Conservation (phyloP, 2,888 invertebrate genomes). For the Mythimna impura region DNA sequence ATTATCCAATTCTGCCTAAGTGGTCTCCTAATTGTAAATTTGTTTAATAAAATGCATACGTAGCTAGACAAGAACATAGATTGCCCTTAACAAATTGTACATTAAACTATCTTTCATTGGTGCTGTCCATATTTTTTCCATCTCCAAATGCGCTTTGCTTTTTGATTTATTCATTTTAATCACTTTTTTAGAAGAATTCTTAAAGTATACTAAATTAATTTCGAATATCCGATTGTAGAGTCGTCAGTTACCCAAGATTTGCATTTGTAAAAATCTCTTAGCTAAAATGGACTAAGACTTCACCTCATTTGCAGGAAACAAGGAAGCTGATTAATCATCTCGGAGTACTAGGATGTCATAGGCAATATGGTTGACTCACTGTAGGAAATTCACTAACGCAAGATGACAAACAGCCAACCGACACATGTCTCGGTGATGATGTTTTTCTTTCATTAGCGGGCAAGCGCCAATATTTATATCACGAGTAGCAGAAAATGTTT, state of each 20-base stretch:
- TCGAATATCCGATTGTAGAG: background rate
- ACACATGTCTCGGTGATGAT: constrained; percentile 28
- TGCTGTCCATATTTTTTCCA: background rate
- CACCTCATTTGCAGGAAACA: constrained; percentile 10
- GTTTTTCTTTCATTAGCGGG: constrained; percentile 48
- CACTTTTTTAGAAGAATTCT: background rate
- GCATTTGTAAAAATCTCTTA: too few species aligned
- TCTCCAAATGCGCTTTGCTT: background rate
- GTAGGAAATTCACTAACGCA: constrained; percentile 38
- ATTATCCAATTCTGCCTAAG: background rate
- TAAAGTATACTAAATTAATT: background rate
- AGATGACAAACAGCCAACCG: constrained; percentile 41
- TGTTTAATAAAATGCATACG: background rate
- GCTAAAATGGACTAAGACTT: background rate
- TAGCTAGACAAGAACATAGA: background rate
- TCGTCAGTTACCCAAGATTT: background rate
- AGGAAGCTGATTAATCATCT: constrained; percentile 33
- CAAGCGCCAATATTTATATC: constrained; percentile 16
- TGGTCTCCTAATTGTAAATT: constrained; percentile 18
- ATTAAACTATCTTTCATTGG: background rate
- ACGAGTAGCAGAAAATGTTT: background rate
- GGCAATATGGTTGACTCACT: constrained; percentile 35
- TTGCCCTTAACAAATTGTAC: background rate
- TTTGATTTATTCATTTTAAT: background rate
- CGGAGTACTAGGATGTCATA: constrained; percentile 33